Percentiles rank a stretch among this genome's conserved stretches.
These are phyloP conservation scores for Hapalemur alaotrensis DNA, from an alignment of 2,797 vertebrate genomes.

Conservation along the genomic window DNA sequence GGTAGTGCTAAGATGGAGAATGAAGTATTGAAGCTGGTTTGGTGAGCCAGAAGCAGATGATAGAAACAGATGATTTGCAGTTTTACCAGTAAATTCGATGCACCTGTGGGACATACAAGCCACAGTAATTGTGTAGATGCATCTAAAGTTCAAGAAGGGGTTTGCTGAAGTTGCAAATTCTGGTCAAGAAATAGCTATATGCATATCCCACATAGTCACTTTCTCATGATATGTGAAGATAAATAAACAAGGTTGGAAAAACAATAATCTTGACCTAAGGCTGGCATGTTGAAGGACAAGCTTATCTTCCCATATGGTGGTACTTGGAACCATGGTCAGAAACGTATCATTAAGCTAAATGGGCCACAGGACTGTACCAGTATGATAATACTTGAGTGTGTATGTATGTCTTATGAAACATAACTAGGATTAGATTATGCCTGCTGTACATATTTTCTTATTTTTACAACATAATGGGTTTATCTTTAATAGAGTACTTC, in stretches of 20 bases:
- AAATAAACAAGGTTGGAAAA: neutral
- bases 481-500: conserved; percentile 35
- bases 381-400: neutral
- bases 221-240: neutral
- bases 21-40: neutral
- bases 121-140: neutral
- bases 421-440: neutral
- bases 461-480: neutral
- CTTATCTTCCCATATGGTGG: neutral
- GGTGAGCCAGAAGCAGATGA: neutral
- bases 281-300: neutral
- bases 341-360: neutral
- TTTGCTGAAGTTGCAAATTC: neutral
- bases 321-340: neutral
- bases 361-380: neutral
- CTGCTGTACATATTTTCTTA: neutral
- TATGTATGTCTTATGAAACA: neutral
- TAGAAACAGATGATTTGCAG: neutral
- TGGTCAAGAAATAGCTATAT: neutral
- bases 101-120: neutral
- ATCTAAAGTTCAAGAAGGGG: neutral
- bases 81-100: neutral
- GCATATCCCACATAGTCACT: neutral
- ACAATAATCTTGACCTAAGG: neutral
- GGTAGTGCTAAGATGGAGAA: neutral